Percentiles rank a stretch among this genome's conserved stretches.
These are phyloP conservation scores for Asobara japonica DNA, from an alignment of 1,140 invertebrate species.

Conservation along the genomic window DNA sequence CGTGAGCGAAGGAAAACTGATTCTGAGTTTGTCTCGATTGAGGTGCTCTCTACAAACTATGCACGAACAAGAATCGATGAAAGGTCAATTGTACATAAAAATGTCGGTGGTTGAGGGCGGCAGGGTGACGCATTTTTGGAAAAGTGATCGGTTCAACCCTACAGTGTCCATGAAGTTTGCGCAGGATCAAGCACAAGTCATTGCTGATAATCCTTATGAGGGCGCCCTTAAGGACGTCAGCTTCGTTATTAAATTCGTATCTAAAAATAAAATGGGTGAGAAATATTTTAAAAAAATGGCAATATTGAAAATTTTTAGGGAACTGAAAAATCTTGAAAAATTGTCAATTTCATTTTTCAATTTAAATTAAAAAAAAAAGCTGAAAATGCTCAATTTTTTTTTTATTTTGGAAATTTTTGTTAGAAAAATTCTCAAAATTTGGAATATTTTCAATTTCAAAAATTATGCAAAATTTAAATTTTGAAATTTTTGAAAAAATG, in stretches of 20 bases:
- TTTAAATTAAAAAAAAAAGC: no score
- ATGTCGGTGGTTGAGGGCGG: conserved; percentile 76
- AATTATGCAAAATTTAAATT: no score
- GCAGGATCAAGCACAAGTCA: conserved; percentile 55
- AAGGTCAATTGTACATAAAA: conserved; percentile 79
- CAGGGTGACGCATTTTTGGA: conserved; percentile 78
- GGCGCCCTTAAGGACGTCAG: conserved; percentile 62
- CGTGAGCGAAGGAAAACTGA: conserved; percentile 69
- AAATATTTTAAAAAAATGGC: not conserved
- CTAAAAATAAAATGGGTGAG: conserved; percentile 64
- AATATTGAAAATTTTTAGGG: not conserved
- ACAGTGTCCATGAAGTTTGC: conserved; percentile 70
- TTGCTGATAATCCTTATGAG: conserved; percentile 62
- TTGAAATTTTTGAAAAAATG: no score
- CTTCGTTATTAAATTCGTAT: conserved; percentile 63
- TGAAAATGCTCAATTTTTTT: no score
- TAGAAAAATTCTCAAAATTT: no score
- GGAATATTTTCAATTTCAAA: no score
- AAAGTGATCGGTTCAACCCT: conserved; percentile 76
- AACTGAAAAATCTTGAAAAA: not conserved
- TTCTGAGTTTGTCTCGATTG: conserved; percentile 56
- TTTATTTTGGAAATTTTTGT: no score
- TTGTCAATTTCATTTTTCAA: no score
- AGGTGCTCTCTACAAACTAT: conserved; percentile 75
- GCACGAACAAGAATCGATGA: conserved; percentile 74